Conservation (phyloP, 2,797 vertebrate genomes). For the Phoeniculus purpureus region DNA sequence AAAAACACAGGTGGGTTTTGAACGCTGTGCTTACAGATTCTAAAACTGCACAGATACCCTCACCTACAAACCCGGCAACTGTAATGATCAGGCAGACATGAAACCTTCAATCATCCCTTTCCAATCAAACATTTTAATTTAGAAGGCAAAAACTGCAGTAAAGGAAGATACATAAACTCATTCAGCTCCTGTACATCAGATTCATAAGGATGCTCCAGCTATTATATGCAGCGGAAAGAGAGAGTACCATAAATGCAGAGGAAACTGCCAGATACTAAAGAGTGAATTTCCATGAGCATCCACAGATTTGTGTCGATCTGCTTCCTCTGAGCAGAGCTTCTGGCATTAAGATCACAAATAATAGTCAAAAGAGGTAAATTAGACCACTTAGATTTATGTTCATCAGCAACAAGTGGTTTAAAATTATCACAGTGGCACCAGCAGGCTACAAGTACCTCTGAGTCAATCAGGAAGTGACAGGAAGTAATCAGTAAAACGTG, state of each 20-base stretch:
- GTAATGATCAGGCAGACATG: slow-evolving; percentile 36
- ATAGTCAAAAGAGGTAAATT: slow-evolving; percentile 9
- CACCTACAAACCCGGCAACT: not conserved
- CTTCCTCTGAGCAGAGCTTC: slow-evolving; percentile 11
- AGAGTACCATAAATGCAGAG: not conserved
- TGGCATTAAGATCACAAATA: slow-evolving; percentile 15
- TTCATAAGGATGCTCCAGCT: not conserved
- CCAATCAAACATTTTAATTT: slow-evolving; percentile 62
- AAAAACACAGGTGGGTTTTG: not conserved
- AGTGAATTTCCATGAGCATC: slow-evolving; percentile 16
- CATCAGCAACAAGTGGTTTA: slow-evolving; percentile 42
- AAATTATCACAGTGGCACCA: not conserved
- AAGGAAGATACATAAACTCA: not conserved
- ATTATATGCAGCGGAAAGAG: not conserved
- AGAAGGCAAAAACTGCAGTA: slow-evolving; percentile 1
- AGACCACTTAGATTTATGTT: slow-evolving; percentile 36
- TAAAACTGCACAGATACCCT: not conserved
- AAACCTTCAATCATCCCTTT: slow-evolving; percentile 44
- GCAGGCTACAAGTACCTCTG: not conserved
- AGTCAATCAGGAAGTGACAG: slow-evolving; percentile 7
- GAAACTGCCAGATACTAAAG: not conserved
- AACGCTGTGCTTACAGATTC: not conserved
- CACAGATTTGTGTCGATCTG: slow-evolving; percentile 8
- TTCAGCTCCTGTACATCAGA: slow-evolving; percentile 17
- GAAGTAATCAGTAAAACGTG: not conserved